Evolutionary conservation across 2,113 vertebrate species (phyloP), one percentile per base, ranked within the genome.

Genomic region (Nymphicus hollandicus): DNA sequence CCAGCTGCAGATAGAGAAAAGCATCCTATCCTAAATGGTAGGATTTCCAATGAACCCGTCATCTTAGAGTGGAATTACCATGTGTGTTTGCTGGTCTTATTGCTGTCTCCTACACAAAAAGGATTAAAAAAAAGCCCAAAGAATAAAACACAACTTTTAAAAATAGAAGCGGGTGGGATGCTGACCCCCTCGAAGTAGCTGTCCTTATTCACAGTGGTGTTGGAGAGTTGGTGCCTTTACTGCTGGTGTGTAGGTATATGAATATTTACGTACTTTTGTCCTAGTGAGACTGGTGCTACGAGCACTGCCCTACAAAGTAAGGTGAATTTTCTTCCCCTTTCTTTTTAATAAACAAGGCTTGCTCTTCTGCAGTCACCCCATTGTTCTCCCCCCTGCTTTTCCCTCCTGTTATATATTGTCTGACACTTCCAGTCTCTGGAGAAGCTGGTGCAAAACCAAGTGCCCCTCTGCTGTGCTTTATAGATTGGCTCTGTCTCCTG

Each of bases 351-450:
- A 93, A 65, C 46, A 41, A 29, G 8, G 37, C 23, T 83, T 31
- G 49, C 33, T 91, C 44, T 95, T 60, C 86, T 56, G 46, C 31
- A 92, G 55, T 13, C 27, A 17, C 20, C 80, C n/a, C 20, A 15
- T 43, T 55, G 58, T 28, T 49, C 47, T 60, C 37, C 13, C 33
- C 27, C 22, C 27, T 0, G 0, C 35, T 82, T 94, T 61, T 9
- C 12, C 49, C 29, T 90, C 52, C 81, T 78, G 53, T 95, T 97
- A 91, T 92, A 25, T 82, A 91, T 96, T 49, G 49, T 73, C 85
- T 95, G 89, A 87, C 91, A 88, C 47, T 71, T 88, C 15, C 65
- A 93, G 80, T 90, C 95, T 95, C 95, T 71, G 76, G 95, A 91
- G 86, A 58, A 82, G 74, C 64, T 23, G 14, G 43, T 66, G 94